These are phyloP conservation scores for Monarcha castaneiventris DNA, from an alignment of 2,113 vertebrate genomes.

Conservation along the genomic window DNA sequence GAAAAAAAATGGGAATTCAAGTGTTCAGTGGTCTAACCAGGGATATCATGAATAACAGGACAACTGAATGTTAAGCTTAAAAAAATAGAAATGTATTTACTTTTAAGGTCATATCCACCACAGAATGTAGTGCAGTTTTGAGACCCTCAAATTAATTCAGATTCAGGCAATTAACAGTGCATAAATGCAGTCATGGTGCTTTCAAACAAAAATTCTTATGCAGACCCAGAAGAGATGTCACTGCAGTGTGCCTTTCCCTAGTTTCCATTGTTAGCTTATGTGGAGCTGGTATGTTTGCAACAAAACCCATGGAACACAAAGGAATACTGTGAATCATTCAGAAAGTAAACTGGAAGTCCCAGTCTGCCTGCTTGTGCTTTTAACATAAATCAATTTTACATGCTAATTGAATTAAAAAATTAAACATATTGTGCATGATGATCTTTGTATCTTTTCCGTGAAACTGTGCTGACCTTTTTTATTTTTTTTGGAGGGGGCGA, in stretches of 20 bases:
- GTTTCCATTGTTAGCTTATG: background rate
- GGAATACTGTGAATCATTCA: background rate
- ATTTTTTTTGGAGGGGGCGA: rapidly evolving
- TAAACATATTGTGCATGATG: background rate
- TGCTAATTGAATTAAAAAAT: background rate
- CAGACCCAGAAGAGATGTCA: background rate
- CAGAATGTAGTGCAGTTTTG: background rate
- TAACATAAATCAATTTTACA: background rate
- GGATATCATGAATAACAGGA: background rate
- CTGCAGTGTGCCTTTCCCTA: background rate
- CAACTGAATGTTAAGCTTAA: background rate
- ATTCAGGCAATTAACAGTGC: background rate
- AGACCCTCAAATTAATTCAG: background rate
- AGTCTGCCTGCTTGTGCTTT: background rate
- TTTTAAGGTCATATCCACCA: background rate
- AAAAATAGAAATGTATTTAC: background rate
- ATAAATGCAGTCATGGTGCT: background rate
- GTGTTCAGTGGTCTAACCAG: background rate
- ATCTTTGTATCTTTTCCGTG: background rate
- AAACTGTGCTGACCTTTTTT: background rate
- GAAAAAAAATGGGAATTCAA: background rate
- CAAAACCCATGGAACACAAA: background rate
- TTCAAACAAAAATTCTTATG: background rate
- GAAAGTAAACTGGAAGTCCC: background rate
- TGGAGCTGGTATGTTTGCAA: background rate